These are phyloP conservation scores for Clinocottus analis DNA, from an alignment of 2,113 vertebrate genomes.

Conservation along the genomic window DNA sequence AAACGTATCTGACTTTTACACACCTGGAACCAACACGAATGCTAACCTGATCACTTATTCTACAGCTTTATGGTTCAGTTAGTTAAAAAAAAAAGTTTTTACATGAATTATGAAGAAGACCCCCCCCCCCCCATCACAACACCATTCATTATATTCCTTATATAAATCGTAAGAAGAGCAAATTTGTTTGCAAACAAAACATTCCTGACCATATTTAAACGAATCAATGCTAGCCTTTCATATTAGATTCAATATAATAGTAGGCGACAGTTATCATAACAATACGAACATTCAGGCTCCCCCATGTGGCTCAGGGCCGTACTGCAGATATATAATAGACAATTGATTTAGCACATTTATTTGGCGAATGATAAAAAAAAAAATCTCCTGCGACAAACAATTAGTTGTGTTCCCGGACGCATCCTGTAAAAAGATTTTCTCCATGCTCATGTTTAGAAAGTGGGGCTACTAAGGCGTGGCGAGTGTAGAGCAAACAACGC, in stretches of 20 bases:
- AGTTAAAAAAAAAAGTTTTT: neutral
- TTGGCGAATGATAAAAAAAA: no score
- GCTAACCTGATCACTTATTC: neutral
- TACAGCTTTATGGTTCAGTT: neutral
- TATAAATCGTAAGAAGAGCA: neutral
- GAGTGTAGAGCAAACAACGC: constrained; percentile 36
- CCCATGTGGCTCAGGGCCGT: neutral
- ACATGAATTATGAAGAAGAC: neutral
- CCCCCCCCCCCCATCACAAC: no score
- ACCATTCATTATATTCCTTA: neutral
- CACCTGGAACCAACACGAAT: no score
- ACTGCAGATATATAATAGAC: neutral
- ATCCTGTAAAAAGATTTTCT: neutral
- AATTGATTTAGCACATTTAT: neutral
- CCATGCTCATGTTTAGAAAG: constrained; percentile 4
- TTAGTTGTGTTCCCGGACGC: neutral
- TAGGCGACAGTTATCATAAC: neutral
- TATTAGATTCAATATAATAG: neutral
- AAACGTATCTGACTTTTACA: neutral
- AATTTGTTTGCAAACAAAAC: neutral
- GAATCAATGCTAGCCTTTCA: neutral
- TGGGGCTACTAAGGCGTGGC: constrained; percentile 24
- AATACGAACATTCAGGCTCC: neutral
- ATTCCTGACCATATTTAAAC: no score
- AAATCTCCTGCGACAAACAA: neutral